These are phyloP conservation scores for Pantala flavescens DNA, from an alignment of 1,140 invertebrate species.

Conservation along the genomic window DNA sequence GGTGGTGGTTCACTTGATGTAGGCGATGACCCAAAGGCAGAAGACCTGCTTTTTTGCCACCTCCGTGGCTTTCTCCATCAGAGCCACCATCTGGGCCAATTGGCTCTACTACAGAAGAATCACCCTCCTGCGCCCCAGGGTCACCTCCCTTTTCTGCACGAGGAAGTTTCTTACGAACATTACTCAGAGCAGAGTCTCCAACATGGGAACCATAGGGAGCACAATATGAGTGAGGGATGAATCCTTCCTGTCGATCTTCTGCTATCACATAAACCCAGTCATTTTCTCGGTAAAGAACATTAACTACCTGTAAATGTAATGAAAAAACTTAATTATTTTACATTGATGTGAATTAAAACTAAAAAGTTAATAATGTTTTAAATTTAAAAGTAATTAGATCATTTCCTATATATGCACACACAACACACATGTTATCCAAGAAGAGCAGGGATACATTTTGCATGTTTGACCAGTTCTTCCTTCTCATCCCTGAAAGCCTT, in stretches of 20 bases:
- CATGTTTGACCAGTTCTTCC: too few relatives aligned
- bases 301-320: slow-evolving; percentile 56
- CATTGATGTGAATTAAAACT: slow-evolving; percentile 6
- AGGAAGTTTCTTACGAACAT: slow-evolving; percentile 76
- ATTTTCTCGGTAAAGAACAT: slow-evolving; percentile 86
- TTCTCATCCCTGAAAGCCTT: too few relatives aligned
- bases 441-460: too few relatives aligned
- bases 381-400: too few relatives aligned
- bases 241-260: slow-evolving; percentile 79
- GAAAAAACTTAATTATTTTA: too few relatives aligned
- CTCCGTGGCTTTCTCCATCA: slow-evolving; percentile 42
- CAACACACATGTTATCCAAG: too few relatives aligned
- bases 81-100: slow-evolving; percentile 15
- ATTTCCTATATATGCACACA: too few relatives aligned
- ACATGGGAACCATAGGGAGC: slow-evolving; percentile 71
- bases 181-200: slow-evolving; percentile 56
- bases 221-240: slow-evolving; percentile 89
- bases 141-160: slow-evolving; percentile 30
- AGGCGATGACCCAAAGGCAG: neutral
- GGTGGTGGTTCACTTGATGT: slow-evolving; percentile 28
- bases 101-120: neutral
- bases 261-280: slow-evolving; percentile 95
- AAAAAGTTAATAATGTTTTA: too few relatives aligned
- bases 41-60: slow-evolving; percentile 31
- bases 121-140: neutral